Base-by-base conservation (phyloP, 2,888 invertebrate genomes). In the Dromius quadrimaculatus region DNA sequence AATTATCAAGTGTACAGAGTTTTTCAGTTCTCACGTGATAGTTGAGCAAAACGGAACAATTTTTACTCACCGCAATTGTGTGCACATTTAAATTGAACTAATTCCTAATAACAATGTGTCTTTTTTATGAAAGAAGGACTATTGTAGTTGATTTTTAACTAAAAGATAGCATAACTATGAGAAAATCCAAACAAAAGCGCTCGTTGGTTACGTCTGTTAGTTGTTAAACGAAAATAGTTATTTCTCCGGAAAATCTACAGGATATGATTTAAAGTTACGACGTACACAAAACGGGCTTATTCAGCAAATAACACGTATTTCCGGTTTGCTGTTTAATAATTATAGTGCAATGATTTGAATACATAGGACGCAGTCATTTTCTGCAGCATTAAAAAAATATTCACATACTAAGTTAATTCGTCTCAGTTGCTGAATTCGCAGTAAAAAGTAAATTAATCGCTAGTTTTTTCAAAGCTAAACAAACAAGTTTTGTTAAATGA, bases 81-180 rank as follows among this genome's bases (percentile, higher is more conserved):
- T 32, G 57, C n/a, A 57, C 57, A 57, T 32, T 57, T 57, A 28
- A 57, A 34, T 34, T 57, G 34, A 57, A 57, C 23, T 57, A 57
- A 57, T 57, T 57, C 57, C 2, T 57, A 57, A 15, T 41, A 41
- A 62, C 38, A 62, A 62, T 9, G n/a, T n/a, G 23, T 63, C 20
- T 43, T 3, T 45, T 57, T 47, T 59, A 59, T 59, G 59, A 59
- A 59, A 59, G 20, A 13, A 32, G 22, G 41, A 20, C 41, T 20
- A 61, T 41, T 61, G 61, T 61, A 22, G 61, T 38, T 36, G 20
- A 61, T 61, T 63, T 28, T 63, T 63, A 63, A 38, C 13, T 36
- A 20, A n/a, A 38, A 61, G 22, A 54, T 28, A 54, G 28, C 28
- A 54, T 47, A 32, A 15, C 57, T 57, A 57, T 57, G 57, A 13